Evolutionary conservation across 2,113 vertebrate genomes (phyloP).

Genomic region (Sigmodon hispidus): DNA sequence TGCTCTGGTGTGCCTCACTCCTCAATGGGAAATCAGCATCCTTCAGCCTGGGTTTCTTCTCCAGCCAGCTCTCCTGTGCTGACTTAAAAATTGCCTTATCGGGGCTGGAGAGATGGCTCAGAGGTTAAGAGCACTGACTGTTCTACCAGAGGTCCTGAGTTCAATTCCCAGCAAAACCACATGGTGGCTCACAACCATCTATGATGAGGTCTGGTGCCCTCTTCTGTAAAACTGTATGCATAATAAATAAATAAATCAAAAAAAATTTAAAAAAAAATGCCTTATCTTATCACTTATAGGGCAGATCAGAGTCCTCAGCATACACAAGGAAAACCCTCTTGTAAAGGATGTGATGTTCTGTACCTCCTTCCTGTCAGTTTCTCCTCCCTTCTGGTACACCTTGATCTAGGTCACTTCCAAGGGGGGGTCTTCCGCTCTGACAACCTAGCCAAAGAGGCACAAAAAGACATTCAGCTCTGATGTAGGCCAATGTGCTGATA

Average conservation of each 20-base stretch:
- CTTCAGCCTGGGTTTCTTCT: not conserved
- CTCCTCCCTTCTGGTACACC: not conserved
- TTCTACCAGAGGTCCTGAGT: no score
- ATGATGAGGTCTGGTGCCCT: no score
- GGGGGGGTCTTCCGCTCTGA: not conserved
- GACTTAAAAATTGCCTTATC: not conserved
- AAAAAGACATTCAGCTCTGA: not conserved
- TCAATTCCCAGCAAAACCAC: no score
- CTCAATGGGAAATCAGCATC: not conserved
- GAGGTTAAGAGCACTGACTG: no score
- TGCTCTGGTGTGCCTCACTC: not conserved
- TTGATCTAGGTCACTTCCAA: not conserved
- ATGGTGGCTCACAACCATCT: no score
- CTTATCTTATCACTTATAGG: not conserved
- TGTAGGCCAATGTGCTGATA: not conserved
- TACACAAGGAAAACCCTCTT: accelerated
- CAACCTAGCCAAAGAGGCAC: not conserved
- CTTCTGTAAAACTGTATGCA: no score
- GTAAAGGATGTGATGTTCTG: not conserved
- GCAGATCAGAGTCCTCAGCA: not conserved
- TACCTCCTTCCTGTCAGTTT: not conserved
- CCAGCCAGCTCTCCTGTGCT: not conserved
- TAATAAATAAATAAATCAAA: no score
- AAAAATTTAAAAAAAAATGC: no score
- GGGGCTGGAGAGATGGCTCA: no score